Conservation (phyloP, 1,140 invertebrate species). For the Pseudomyrmex gracilis region DNA sequence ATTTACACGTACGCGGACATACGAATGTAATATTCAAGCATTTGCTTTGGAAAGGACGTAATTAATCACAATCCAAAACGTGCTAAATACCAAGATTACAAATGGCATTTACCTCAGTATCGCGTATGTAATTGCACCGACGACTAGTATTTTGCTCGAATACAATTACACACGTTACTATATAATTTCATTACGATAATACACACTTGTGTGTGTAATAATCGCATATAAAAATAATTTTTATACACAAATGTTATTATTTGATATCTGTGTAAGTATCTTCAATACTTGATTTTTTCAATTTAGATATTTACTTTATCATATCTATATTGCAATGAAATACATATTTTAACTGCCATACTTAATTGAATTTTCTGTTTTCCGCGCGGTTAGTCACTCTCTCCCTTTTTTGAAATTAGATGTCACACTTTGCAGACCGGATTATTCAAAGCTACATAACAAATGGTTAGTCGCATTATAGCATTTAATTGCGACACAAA, state of each 20-base stretch:
- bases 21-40: constrained; percentile 24
- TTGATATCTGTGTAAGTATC: neutral
- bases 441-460: constrained; percentile 26
- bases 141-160: neutral
- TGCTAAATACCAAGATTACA: constrained; percentile 47
- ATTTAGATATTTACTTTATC: neutral
- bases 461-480: constrained; percentile 37
- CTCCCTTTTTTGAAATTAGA: constrained; percentile 40
- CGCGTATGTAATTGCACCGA: neutral
- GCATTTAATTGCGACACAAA: constrained; percentile 55
- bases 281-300: constrained; percentile 8
- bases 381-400: too few species aligned
- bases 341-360: constrained; percentile 1
- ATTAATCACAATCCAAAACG: constrained; percentile 44
- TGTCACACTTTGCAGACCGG: constrained; percentile 28
- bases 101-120: neutral
- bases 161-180: neutral
- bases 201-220: neutral
- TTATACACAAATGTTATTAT: neutral
- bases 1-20: constrained; percentile 11
- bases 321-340: neutral
- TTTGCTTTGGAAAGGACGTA: constrained; percentile 13
- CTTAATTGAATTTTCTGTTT: constrained; percentile 51
- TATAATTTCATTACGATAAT: neutral
- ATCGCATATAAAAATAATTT: neutral